A percentile compares a stretch with the other conserved stretches of the same genome.
Conservation (phyloP, 2,113 vertebrate genomes). For the Etia nguti region DNA sequence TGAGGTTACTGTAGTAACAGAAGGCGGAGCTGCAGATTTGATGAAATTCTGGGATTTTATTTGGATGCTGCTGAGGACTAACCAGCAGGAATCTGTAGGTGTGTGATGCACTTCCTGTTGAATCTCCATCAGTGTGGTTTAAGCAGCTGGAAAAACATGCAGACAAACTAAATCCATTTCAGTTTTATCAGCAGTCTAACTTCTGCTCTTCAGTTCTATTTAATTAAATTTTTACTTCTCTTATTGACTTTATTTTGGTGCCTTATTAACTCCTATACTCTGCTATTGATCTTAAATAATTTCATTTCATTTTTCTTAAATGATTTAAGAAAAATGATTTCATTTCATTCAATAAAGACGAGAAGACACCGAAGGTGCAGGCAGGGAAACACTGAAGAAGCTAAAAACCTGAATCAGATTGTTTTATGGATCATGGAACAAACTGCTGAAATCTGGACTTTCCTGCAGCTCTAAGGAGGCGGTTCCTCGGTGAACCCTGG, state of each 20-base stretch:
- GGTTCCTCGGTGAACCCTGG: not conserved
- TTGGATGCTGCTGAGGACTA: too few relatives aligned
- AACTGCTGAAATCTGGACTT: not conserved
- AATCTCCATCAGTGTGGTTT: too few relatives aligned
- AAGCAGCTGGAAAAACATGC: too few relatives aligned
- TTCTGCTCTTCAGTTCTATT: not conserved
- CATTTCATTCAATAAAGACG: not conserved
- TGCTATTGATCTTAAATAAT: not conserved
- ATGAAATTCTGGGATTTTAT: not conserved
- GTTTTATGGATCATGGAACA: accelerated
- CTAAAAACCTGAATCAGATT: not conserved
- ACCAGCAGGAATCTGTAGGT: too few relatives aligned
- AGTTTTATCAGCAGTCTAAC: not conserved
- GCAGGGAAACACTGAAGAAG: not conserved
- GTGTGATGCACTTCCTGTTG: too few relatives aligned
- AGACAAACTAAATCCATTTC: too few relatives aligned
- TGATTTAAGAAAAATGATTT: not conserved
- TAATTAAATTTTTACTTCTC: not conserved
- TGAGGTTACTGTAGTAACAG: not conserved
- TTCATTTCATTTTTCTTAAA: not conserved
- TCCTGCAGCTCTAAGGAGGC: not conserved
- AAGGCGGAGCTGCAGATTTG: not conserved
- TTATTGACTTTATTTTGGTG: not conserved
- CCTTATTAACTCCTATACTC: not conserved
- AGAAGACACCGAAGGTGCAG: not conserved